phyloP scores from a whole-genome alignment of 2,113 vertebrate genomes.

The Forbesichthys agassizii region DNA sequence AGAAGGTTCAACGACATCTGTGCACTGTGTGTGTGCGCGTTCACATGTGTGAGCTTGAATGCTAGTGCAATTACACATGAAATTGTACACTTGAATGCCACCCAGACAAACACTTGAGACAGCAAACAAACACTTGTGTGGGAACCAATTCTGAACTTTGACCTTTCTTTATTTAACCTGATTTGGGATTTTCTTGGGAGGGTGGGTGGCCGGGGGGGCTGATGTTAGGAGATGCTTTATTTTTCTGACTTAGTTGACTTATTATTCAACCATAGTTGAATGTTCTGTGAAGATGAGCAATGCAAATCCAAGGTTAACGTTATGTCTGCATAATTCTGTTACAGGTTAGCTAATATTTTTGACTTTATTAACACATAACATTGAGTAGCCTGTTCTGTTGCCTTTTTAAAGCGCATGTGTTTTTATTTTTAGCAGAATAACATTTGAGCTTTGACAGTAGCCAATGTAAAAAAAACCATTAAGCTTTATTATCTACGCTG shows the following conservation, averaged over 20 bases:
- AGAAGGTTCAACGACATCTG: constrained; percentile 34
- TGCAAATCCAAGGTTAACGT: constrained; percentile 16
- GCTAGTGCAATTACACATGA: neutral
- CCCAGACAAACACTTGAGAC: constrained; percentile 9
- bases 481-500: no score
- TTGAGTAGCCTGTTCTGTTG: no score
- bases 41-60: neutral
- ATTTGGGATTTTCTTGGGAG: no score
- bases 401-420: no score
- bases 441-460: no score
- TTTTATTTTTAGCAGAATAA: no score
- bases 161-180: neutral
- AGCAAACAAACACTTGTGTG: constrained; percentile 31
- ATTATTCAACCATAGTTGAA: no score
- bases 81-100: neutral
- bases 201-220: no score
- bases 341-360: constrained; percentile 4
- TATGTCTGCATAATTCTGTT: constrained; percentile 26
- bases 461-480: no score
- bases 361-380: constrained; percentile 2
- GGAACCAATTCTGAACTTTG: constrained; percentile 17
- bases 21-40: constrained; percentile 1
- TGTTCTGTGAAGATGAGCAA: no score
- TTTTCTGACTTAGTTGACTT: no score
- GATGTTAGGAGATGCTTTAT: no score